Conservation (phyloP, 2,888 invertebrate species). For the Drosophila incognita region DNA sequence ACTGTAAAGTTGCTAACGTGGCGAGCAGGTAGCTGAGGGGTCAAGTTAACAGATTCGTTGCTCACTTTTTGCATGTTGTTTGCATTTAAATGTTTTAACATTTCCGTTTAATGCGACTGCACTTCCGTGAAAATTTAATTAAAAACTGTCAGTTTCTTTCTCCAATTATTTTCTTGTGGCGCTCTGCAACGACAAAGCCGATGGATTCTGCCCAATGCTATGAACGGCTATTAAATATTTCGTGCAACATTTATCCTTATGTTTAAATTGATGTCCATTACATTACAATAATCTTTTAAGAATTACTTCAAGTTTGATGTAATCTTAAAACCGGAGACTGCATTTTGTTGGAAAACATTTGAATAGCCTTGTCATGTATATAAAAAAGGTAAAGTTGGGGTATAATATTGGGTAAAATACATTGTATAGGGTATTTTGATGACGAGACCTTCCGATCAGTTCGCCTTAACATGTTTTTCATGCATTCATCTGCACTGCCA, state of each 20-base stretch:
- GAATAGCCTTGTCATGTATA: neutral
- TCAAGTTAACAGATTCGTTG: neutral
- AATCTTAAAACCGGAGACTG: neutral
- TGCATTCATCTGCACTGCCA: conserved; percentile 37
- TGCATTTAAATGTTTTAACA: conserved; percentile 72
- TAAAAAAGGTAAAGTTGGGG: neutral
- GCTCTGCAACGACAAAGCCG: conserved; percentile 21
- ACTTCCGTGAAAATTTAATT: conserved; percentile 81
- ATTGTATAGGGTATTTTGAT: conserved; percentile 22
- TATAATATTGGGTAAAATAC: no score
- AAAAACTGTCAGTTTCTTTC: conserved; percentile 72
- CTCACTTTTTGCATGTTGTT: conserved; percentile 20
- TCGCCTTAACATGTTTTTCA: conserved; percentile 15
- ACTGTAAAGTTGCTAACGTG: neutral
- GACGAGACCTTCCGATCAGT: neutral
- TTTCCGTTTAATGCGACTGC: conserved; percentile 75
- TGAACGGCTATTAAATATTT: neutral
- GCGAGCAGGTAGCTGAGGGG: neutral
- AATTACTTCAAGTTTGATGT: neutral
- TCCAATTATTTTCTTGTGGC: conserved; percentile 13
- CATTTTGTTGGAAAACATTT: neutral
- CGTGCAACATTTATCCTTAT: neutral
- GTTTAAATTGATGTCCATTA: neutral
- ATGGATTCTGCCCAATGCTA: neutral
- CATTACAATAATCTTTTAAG: neutral